Conservation (phyloP, 2,888 invertebrate genomes). For the Folsomia candida region DNA sequence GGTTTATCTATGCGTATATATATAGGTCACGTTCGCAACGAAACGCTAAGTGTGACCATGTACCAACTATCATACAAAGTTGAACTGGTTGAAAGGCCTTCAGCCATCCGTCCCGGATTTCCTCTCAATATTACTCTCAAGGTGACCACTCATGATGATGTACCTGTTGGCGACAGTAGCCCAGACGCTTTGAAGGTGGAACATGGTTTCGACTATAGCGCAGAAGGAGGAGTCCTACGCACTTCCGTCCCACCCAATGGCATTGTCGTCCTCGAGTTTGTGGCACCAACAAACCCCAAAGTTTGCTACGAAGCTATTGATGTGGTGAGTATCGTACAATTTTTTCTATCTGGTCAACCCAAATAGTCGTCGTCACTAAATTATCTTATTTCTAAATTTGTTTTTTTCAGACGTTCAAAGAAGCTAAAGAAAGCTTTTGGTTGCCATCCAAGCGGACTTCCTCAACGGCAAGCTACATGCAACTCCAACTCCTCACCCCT, state of each 20-base stretch:
- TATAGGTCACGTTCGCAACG: constrained; percentile 26
- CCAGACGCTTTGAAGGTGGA: constrained; percentile 57
- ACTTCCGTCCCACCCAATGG: constrained; percentile 65
- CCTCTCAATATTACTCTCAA: constrained; percentile 56
- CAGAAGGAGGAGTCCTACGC: constrained; percentile 58
- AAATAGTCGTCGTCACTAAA: no score
- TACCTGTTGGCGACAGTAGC: constrained; percentile 57
- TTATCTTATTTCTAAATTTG: constrained; percentile 3
- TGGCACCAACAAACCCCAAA: constrained; percentile 32
- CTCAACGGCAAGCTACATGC: constrained; percentile 24
- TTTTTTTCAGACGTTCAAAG: constrained; percentile 27
- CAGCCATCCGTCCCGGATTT: constrained; percentile 78
- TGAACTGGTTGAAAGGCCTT: constrained; percentile 73
- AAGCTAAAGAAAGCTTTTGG: constrained; percentile 24
- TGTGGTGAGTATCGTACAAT: no score
- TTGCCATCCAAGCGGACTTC: constrained; percentile 22
- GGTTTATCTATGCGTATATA: no score
- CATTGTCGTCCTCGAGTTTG: constrained; percentile 29
- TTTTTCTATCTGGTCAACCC: no score
- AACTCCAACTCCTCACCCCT: constrained; percentile 18
- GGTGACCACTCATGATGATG: constrained; percentile 67
- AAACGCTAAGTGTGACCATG: constrained; percentile 54
- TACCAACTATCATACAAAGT: constrained; percentile 74
- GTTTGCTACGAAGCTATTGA: constrained; percentile 12
- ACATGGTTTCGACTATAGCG: constrained; percentile 63